Base-by-base conservation (phyloP, 2,888 invertebrate species). In the Eupithecia dodoneata region DNA sequence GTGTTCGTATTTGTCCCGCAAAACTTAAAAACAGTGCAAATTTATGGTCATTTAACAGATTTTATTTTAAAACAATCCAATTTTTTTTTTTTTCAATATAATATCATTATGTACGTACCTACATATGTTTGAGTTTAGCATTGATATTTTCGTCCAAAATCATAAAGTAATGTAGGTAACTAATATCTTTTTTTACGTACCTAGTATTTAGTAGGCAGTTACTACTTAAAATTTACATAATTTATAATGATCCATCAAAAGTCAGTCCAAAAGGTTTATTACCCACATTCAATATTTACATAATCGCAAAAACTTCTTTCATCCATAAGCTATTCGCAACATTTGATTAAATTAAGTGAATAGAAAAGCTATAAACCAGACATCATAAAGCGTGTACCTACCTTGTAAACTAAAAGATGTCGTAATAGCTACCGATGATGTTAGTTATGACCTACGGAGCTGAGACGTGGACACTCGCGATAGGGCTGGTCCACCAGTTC, bases 261-360 rank as follows among this genome's bases (percentile, higher is more conserved):
- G 42, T 66, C 42, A 41, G 42, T 12, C 30, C 71, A 71, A 47
- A 71, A 71, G 70, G 47, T 71, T 49, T 30, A 69, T 69, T 45
- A 59, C 3, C 10, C 10, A 45, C 67, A 45, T 44, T 18, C n/a
- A 47, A 30, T 52, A 49, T 71, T 71, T 71, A 71, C 49, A 52
- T 71, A 71, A 30, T 52, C 30, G 30, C 30, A 15, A 63, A 63
- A 63, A 30, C 63, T 63, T 63, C 10, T 30, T 30, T 30, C 4
- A 63, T 30, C 30, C 63, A 63, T 59, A 59, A 18, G 10, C 63
- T 30, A 59, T 10, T 63, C 18, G 18, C 30, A n/a, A 63, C 10
- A 63, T 12, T 63, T 63, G 10, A 63, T 63, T 63, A 63, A 30
- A 63, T 30, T 30, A 10, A 63, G 10, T 63, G 30, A 63, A 63